A percentile compares a stretch with the other conserved stretches of the same genome.
Evolutionary conservation across 2,888 invertebrate species (phyloP).

Genomic region (Stegana nigrithorax): DNA sequence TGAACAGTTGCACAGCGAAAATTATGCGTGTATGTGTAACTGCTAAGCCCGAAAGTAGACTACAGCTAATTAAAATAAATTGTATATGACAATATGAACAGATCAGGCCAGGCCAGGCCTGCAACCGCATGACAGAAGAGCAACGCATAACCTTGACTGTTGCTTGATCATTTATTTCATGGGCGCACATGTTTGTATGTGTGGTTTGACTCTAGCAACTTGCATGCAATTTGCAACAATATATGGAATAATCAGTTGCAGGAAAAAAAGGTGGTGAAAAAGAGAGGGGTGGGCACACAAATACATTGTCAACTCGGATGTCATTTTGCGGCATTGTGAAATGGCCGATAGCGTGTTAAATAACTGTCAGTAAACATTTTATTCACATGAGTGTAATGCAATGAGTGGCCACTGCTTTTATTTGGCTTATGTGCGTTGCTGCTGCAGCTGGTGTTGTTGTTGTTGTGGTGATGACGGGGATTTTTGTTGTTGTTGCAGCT

Average conservation of each 20-base stretch:
- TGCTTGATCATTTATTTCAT: slow-evolving; percentile 47
- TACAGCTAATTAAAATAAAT: slow-evolving; percentile 56
- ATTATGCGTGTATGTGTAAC: slow-evolving; percentile 36
- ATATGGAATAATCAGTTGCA: not conserved
- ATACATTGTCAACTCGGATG: not conserved
- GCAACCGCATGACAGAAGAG: not conserved
- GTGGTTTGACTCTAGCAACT: not conserved
- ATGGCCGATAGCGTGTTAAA: not conserved
- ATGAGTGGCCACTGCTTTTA: not conserved
- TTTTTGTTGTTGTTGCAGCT: not conserved
- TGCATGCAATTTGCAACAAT: not conserved
- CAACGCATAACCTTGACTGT: not conserved
- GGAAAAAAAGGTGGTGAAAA: too few relatives aligned
- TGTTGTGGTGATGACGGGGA: too few relatives aligned
- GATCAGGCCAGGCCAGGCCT: not conserved
- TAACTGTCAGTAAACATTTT: slow-evolving; percentile 12
- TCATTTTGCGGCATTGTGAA: slow-evolving; percentile 13
- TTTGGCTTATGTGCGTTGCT: not conserved
- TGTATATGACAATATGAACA: slow-evolving; percentile 37
- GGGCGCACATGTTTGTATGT: slow-evolving; percentile 23
- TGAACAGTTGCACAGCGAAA: not conserved
- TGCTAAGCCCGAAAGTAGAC: slow-evolving; percentile 35
- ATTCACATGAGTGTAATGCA: not conserved
- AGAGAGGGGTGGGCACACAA: too few relatives aligned
- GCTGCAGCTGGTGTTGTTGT: not conserved